phyloP scores from a whole-genome alignment of 2,113 vertebrate genomes.

The Corythornis vintsioides region DNA sequence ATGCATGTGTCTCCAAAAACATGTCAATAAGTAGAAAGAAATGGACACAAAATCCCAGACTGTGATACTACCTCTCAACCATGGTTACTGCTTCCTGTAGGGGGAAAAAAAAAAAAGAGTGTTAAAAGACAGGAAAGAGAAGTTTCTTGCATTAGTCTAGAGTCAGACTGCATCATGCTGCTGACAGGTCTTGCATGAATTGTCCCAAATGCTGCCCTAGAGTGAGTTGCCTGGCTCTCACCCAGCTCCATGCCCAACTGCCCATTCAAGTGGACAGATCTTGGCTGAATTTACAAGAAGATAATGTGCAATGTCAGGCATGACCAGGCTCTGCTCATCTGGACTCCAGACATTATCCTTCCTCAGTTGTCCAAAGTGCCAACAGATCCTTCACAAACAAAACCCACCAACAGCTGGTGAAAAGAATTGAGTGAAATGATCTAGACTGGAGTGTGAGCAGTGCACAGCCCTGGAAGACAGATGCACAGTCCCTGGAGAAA shows the following conservation, averaged over 20 bases:
- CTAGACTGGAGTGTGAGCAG: not conserved
- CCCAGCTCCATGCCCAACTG: not conserved
- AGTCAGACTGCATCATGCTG: not conserved
- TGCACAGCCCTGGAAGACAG: not conserved
- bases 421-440: not conserved
- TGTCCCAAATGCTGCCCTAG: not conserved
- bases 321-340: not conserved
- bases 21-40: not conserved
- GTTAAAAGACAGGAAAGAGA: conserved; percentile 5
- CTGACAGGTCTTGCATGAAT: not conserved
- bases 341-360: not conserved
- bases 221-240: not conserved
- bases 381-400: not conserved
- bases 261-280: not conserved
- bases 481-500: not conserved
- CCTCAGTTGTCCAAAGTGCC: not conserved
- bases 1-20: not conserved
- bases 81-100: conserved; percentile 83
- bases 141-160: not conserved
- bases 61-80: conserved; percentile 85
- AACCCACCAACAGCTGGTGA: not conserved
- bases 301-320: not conserved
- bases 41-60: not conserved
- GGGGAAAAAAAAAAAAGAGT: conserved; percentile 10
- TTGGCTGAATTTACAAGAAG: not conserved